Evolutionary conservation across 2,113 vertebrate species (phyloP).

Genomic region (Paratilapia polleni): DNA sequence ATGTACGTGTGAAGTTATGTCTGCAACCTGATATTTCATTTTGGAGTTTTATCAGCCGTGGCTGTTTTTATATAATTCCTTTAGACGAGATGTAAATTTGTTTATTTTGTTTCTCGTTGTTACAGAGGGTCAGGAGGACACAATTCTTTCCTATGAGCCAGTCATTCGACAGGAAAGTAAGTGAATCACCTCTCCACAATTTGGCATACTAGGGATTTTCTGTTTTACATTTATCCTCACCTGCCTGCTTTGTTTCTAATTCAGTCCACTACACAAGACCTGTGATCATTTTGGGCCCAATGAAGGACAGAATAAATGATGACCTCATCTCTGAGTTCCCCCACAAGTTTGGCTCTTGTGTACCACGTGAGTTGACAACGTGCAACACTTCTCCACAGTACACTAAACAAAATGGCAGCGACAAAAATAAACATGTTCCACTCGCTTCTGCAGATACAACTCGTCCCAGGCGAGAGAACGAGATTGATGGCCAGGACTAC

Average conservation of each 20-base stretch:
- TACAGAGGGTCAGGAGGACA: conserved; percentile 97
- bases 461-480: conserved; percentile 91
- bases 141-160: conserved; percentile 96
- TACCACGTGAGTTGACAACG: conserved; percentile 90
- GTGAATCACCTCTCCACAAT: conserved; percentile 58
- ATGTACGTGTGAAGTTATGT: conserved; percentile 31
- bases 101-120: conserved; percentile 25
- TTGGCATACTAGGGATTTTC: rapidly evolving
- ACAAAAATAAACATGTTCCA: neutral
- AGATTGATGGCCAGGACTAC: conserved; percentile 97
- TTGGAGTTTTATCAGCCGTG: neutral
- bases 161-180: conserved; percentile 99
- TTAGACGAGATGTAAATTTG: neutral
- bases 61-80: neutral
- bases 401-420: neutral
- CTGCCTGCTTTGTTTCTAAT: neutral
- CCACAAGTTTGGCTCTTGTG: conserved; percentile 98
- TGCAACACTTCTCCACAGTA: neutral
- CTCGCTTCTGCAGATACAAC: conserved; percentile 88
- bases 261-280: conserved; percentile 97
- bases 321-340: conserved; percentile 99
- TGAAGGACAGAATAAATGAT: conserved; percentile 96
- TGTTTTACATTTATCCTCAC: neutral
- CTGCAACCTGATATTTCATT: conserved; percentile 13
- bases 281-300: conserved; percentile 96